phyloP scores from a whole-genome alignment of 2,797 vertebrate genomes.

The Cheirogaleus major region DNA sequence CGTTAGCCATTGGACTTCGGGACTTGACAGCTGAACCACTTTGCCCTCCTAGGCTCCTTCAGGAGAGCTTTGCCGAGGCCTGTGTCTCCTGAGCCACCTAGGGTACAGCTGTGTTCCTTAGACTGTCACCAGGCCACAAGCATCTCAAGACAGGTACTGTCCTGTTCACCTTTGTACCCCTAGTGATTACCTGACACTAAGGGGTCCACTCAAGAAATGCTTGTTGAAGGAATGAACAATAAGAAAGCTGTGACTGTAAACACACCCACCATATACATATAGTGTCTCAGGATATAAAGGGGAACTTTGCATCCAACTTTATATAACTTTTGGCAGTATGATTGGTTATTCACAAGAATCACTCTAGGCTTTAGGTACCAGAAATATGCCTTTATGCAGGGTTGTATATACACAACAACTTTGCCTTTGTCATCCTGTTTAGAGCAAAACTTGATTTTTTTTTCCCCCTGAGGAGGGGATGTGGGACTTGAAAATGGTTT shows the following conservation, averaged over 20 bases:
- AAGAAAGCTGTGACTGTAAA: neutral
- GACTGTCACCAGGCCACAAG: fast-evolving
- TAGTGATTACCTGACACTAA: neutral
- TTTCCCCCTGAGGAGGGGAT: neutral
- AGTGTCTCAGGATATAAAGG: neutral
- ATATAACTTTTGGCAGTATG: neutral
- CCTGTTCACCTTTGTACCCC: neutral
- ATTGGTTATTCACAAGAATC: neutral
- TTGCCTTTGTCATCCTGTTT: neutral
- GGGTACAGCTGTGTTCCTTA: neutral
- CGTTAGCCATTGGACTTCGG: neutral
- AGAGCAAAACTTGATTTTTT: neutral
- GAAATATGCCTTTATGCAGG: neutral
- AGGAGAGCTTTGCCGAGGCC: neutral
- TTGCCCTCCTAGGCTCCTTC: neutral
- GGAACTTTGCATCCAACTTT: too few relatives aligned
- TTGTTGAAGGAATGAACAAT: neutral
- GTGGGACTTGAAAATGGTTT: neutral
- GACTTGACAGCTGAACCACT: neutral
- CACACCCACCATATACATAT: fast-evolving
- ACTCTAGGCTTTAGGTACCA: neutral
- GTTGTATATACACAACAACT: neutral
- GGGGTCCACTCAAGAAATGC: neutral
- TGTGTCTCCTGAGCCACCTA: neutral
- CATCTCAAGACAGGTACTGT: neutral